Base-by-base conservation (phyloP, 2,888 invertebrate genomes). In the Blastobasis adustella region DNA sequence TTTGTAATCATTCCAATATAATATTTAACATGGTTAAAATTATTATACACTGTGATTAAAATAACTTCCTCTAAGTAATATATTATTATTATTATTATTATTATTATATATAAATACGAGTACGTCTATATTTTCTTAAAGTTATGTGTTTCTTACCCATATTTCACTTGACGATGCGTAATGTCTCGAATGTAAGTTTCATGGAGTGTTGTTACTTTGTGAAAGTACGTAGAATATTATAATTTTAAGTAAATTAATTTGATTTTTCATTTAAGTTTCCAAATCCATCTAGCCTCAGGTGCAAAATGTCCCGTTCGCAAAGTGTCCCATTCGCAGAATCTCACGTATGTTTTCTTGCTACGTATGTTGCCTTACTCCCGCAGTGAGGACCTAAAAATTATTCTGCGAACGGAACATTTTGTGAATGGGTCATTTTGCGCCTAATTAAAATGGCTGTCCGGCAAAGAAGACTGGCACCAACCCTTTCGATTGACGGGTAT, bases 1-100 rank as follows among this genome's bases (percentile, higher is more conserved):
- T 23, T 23, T 23, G 23, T 70, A 71, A 77, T 81, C 86, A 87
- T 87, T 87, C 85, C 86, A 82, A 66, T 67, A 44, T 61, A 63
- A 59, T 76, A 71, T 69, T 68, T 76, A 76, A 73, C 72, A 66
- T 71, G 67, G 23, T 23, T 23, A 23, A 23, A 23, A 23, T 75
- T 76, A 74, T 67, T 76, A 76, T 67, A 76, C 72, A 74, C 80
- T 85, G 85, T 85, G 83, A 85, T 85, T 84, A 79, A 84, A 79
- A 68, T 67, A 71, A 68, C 69, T 70, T 71, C 67, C 63, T 42
- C 5, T 8, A 42, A 8, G 10, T 61, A 61, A 63, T 59, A 62
- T 58, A 63, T 58, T 65, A 64, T 66, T 60, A 65, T 62, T 65
- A 43, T 41, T 38, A 67, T 55, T n/a, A n/a, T 42, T n/a, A 42